These are phyloP conservation scores for Cantharis nigra DNA, from an alignment of 2,888 invertebrate species.

Conservation along the genomic window DNA sequence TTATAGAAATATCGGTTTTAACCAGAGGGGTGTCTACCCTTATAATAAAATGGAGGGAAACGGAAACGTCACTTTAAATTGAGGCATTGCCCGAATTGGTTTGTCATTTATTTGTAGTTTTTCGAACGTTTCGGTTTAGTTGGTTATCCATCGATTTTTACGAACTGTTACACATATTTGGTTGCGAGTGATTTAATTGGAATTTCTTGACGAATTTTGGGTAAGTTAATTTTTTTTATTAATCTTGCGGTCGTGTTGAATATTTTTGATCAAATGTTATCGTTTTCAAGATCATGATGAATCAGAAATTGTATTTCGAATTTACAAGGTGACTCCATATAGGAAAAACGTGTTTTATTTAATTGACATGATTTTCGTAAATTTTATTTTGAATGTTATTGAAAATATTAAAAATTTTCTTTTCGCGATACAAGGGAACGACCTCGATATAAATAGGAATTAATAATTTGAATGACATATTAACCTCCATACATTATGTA, in stretches of 20 bases:
- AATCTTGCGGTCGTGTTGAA: background rate
- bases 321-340: background rate
- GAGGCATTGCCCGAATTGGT: slow-evolving; percentile 11
- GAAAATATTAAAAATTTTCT: background rate
- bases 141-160: background rate
- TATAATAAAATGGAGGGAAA: slow-evolving; percentile 17
- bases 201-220: background rate
- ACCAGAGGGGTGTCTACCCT: slow-evolving; percentile 26
- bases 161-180: background rate
- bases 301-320: background rate
- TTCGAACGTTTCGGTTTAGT: background rate
- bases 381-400: background rate
- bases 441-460: background rate
- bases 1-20: background rate
- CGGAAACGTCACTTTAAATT: slow-evolving; percentile 30
- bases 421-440: background rate
- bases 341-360: background rate
- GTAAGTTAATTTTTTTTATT: background rate
- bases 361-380: background rate
- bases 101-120: background rate
- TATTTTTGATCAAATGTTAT: background rate
- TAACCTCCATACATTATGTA: background rate
- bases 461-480: background rate
- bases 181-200: background rate
- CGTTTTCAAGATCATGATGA: background rate